Conservation (phyloP, 2,797 vertebrate genomes). For the Macropus fuliginosus region DNA sequence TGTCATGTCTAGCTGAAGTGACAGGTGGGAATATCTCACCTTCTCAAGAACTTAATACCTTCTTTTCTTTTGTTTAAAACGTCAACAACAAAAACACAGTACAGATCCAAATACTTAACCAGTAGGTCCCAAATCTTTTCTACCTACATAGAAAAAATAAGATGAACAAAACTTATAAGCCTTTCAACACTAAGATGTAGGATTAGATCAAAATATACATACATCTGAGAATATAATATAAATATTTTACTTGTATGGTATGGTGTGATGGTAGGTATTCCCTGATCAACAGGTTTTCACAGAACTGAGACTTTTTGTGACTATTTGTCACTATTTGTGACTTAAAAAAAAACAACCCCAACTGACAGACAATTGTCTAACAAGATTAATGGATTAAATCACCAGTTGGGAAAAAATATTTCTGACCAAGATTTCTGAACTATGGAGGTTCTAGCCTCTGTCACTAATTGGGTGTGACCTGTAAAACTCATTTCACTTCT, state of each 20-base stretch:
- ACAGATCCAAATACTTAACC: background rate
- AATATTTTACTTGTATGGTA: background rate
- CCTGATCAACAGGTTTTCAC: background rate
- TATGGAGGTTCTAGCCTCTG: background rate
- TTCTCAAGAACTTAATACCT: background rate
- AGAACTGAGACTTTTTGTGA: background rate
- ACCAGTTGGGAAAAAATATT: background rate
- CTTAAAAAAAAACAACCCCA: background rate
- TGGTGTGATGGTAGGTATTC: background rate
- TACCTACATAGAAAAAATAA: background rate
- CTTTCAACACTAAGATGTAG: background rate
- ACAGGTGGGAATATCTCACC: background rate
- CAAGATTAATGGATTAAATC: constrained; percentile 36
- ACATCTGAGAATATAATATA: background rate
- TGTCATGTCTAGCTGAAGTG: background rate
- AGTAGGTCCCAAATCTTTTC: background rate
- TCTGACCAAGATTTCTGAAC: constrained; percentile 37
- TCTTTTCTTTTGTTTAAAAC: background rate
- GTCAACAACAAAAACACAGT: background rate
- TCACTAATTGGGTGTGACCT: background rate
- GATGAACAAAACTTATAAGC: background rate
- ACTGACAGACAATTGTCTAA: background rate
- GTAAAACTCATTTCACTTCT: background rate
- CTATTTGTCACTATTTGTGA: background rate
- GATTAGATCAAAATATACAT: background rate